These are phyloP conservation scores for Rostratula benghalensis DNA, from an alignment of 2,113 vertebrate species.

Conservation along the genomic window DNA sequence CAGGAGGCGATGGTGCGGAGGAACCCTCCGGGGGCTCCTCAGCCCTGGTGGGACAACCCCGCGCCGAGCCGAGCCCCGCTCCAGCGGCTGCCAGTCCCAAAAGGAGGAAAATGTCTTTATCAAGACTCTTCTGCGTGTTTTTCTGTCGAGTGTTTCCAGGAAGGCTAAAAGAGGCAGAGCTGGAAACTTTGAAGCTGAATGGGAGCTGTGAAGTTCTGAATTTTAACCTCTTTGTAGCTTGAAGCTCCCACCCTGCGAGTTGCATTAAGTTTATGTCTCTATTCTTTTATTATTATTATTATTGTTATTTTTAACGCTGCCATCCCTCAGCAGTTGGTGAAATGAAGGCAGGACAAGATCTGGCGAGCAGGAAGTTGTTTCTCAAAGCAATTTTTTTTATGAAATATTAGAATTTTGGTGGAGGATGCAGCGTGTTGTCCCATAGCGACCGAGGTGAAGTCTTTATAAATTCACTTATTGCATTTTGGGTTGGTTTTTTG, in stretches of 20 bases:
- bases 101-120: not conserved
- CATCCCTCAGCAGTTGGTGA: not conserved
- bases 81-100: not conserved
- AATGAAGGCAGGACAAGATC: not conserved
- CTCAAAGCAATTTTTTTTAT: constrained; percentile 32
- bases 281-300: too few relatives aligned
- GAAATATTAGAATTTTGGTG: not conserved
- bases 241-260: not conserved
- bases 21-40: not conserved
- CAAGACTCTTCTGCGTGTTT: not conserved
- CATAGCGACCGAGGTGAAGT: not conserved
- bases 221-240: not conserved
- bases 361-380: not conserved
- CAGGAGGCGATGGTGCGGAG: not conserved
- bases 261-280: not conserved
- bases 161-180: not conserved
- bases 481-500: too few relatives aligned
- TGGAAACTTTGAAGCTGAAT: not conserved
- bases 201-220: not conserved
- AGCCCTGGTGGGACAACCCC: not conserved
- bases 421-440: rapidly evolving
- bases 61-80: rapidly evolving
- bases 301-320: not conserved
- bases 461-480: not conserved
- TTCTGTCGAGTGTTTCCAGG: not conserved